Evolutionary conservation across 2,888 invertebrate species (phyloP), one percentile per base, ranked within the genome.

Genomic region (Platycnemis pennipes): DNA sequence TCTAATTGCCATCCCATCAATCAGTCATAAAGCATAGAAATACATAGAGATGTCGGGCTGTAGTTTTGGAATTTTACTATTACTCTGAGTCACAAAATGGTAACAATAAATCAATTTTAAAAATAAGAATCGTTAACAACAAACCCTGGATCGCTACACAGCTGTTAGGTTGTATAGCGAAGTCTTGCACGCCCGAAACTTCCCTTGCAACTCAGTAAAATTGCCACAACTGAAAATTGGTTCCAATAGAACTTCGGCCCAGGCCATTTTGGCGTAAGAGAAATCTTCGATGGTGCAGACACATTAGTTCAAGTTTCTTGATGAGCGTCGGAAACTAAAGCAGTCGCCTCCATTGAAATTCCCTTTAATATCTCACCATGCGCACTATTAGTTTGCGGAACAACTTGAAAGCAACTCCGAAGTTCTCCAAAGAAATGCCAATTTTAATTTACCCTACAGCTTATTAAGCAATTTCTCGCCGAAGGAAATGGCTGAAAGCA

Each of bases 241-340:
- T 77, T 37, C 37, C 77, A n/a, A 77, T 77, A 77, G 37, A 77
- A 77, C 37, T 77, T 77, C 37, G 37, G 77, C 37, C 77, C 8
- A 8, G 13, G 8, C 77, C 77, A n/a, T 77, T 77, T 77, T n/a
- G 77, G 37, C 77, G 77, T 31, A 11, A 77, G 77, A 77, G 77
- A 37, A 77, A 77, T 77, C 31, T n/a, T 77, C 37, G 31, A n/a
- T 5, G 69, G 37, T 11, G 16, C 77, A 77, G 77, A 63, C 63
- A 63, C 63, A 63, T 7, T 22, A 13, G 77, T 77, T 77, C 13
- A n/a, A 77, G 77, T 77, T 77, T 5, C 31, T 77, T 77, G 77
- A 77, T 77, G n/a, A 77, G 77, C 77, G 31, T 37, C 77, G 77
- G n/a, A 77, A 77, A 77, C 77, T 77, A 37, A 77, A 77, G 77